Base-by-base conservation (phyloP, 2,888 invertebrate genomes). In the Timema podura region DNA sequence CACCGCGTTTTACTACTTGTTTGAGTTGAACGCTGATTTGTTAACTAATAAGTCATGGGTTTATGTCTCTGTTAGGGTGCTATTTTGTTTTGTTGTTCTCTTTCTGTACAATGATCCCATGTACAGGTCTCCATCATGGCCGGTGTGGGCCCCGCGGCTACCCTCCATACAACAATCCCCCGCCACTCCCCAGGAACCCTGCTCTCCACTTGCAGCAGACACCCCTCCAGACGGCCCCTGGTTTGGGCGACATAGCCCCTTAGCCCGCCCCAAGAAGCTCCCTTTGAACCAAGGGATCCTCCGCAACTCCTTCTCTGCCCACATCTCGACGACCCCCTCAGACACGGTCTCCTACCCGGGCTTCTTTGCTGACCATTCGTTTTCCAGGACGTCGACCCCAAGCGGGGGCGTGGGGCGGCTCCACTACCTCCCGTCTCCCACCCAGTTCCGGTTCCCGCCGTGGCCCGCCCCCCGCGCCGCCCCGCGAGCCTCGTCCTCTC, bases 71-170 rank as follows among this genome's bases (percentile, higher is more conserved):
- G 1, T 30, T 30, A 30, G 30, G 30, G 30, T 30, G 30, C 1
- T 30, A 3, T 30, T 30, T 30, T 30, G 3, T 30, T 30, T 30
- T 30, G 30, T 30, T 30, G 30, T 30, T 30, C 30, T 30, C 30
- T 30, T 30, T 30, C 30, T 30, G 30, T 30, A 30, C 30, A 30
- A 30, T 30, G 30, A 3, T 30, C 30, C 30, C 30, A 30, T 30
- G 30, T 30, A 30, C 83, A 86, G 86, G 86, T 85, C 84, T 78
- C 85, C 85, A 76, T 85, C 85, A 78, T 86, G 86, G 84, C 85
- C 86, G 78, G 84, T 85, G 77, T 84, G 85, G 84, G 83, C 82
- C 73, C 83, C 84, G 74, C 82, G 82, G 72, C 69, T 74, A 67
- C 80, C 80, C 73, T 80, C 79, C 76, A 76, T 79, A 68, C 75